These are phyloP conservation scores for Myotis davidii DNA, from an alignment of 2,113 vertebrate species.

Conservation along the genomic window DNA sequence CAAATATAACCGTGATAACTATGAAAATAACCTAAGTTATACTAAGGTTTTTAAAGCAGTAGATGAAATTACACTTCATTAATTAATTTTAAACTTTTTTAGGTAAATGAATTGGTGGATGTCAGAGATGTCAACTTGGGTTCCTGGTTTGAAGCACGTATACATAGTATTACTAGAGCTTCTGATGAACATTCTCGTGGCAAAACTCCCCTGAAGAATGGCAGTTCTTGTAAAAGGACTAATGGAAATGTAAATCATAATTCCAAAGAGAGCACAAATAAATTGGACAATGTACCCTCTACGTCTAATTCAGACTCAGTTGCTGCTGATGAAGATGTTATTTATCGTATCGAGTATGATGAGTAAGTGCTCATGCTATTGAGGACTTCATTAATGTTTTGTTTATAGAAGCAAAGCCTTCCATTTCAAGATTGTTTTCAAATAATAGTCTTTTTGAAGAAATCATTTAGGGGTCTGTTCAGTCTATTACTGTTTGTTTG, in stretches of 20 bases:
- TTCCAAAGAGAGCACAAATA: constrained; percentile 90
- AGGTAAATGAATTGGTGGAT: constrained; percentile 99
- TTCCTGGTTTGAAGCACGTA: constrained; percentile 97
- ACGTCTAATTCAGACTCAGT: constrained; percentile 93
- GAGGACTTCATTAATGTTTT: constrained; percentile 81
- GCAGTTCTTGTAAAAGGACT: constrained; percentile 93
- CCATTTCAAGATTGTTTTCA: constrained; percentile 70
- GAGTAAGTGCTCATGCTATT: constrained; percentile 94
- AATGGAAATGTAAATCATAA: constrained; percentile 92
- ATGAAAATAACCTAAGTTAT: constrained; percentile 57
- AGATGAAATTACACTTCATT: constrained; percentile 72
- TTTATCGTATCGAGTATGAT: constrained; percentile 99
- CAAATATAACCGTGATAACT: constrained; percentile 48
- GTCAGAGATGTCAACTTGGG: constrained; percentile 96
- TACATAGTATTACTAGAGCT: constrained; percentile 92
- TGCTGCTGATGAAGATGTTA: constrained; percentile 90
- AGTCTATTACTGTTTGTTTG: constrained; percentile 38
- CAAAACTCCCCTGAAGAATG: constrained; percentile 90
- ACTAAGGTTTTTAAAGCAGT: constrained; percentile 71
- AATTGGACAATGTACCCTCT: constrained; percentile 92
- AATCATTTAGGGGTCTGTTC: constrained; percentile 36
- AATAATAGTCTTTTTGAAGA: constrained; percentile 72
- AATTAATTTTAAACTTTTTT: constrained; percentile 82
- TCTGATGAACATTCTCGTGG: constrained; percentile 91
- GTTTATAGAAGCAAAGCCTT: constrained; percentile 78